Evolutionary conservation across 2,888 invertebrate species (phyloP).

Genomic region (Drosophila birchii): DNA sequence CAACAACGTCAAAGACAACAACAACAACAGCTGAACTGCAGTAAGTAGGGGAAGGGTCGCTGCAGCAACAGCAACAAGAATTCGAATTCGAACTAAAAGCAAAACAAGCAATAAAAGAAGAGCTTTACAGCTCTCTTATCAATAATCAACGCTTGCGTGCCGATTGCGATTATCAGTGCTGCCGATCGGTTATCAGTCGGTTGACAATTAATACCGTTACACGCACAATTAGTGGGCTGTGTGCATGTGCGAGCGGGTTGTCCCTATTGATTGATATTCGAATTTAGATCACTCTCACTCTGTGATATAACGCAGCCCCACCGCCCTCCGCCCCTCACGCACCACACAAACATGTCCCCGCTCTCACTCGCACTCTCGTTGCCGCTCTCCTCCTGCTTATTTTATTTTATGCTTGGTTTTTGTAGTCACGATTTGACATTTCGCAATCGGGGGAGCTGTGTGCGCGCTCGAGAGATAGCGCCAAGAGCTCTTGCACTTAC

Average conservation of each 20-base stretch:
- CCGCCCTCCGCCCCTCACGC: slow-evolving; percentile 9
- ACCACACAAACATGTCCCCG: slow-evolving; percentile 9
- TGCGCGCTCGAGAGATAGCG: background rate
- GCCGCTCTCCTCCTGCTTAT: slow-evolving; percentile 6
- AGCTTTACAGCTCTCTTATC: slow-evolving; percentile 33
- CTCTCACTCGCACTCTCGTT: slow-evolving; percentile 17
- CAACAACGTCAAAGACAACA: slow-evolving; percentile 6
- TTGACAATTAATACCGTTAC: slow-evolving; percentile 31
- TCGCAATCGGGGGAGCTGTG: slow-evolving; percentile 18
- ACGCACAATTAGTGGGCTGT: slow-evolving; percentile 21
- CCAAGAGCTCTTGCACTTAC: slow-evolving; percentile 9
- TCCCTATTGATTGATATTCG: slow-evolving; percentile 28
- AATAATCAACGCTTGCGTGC: slow-evolving; percentile 42
- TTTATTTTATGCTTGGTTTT: slow-evolving; percentile 18
- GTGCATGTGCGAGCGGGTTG: background rate
- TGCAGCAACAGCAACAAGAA: background rate
- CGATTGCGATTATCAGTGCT: slow-evolving; percentile 39
- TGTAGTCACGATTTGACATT: slow-evolving; percentile 40
- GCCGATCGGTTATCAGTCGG: slow-evolving; percentile 40
- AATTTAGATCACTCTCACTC: slow-evolving; percentile 25
- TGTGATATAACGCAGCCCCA: slow-evolving; percentile 23
- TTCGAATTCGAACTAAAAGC: background rate
- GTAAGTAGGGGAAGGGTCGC: slow-evolving; percentile 20
- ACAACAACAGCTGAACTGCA: slow-evolving; percentile 6
- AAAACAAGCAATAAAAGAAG: slow-evolving; percentile 7